phyloP scores from a whole-genome alignment of 2,797 vertebrate genomes.

The Masticophis lateralis region DNA sequence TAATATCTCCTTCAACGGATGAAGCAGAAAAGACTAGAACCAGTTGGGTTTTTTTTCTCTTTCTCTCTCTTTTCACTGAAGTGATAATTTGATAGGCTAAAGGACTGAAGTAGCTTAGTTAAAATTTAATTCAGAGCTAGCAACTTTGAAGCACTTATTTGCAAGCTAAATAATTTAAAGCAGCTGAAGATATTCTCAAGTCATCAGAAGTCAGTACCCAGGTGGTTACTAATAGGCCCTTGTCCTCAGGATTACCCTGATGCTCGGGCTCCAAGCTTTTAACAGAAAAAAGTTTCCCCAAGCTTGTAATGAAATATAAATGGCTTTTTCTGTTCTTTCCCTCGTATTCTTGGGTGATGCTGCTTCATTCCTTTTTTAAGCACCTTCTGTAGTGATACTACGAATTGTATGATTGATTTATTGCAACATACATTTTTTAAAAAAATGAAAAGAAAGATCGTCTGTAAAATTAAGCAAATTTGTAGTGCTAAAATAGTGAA shows the following conservation, averaged over 20 bases:
- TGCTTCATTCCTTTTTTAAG: not conserved
- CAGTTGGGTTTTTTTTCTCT: not conserved
- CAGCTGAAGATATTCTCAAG: not conserved
- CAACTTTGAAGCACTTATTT: not conserved
- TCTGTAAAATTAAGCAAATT: not conserved
- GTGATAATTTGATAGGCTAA: not conserved
- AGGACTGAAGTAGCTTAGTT: not conserved
- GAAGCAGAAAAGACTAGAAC: not conserved
- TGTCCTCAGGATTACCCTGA: not conserved
- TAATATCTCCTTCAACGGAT: not conserved
- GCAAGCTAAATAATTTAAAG: not conserved
- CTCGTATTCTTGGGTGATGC: not conserved
- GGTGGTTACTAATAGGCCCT: not conserved
- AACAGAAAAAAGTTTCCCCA: not conserved
- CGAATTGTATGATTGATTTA: not conserved
- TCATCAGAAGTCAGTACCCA: not conserved
- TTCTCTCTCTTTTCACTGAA: not conserved
- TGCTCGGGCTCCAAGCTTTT: not conserved
- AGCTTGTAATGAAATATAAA: not conserved
- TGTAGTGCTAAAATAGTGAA: conserved; percentile 1
- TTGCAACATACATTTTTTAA: not conserved
- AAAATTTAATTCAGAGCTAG: not conserved
- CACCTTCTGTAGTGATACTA: not conserved
- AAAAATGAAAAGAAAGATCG: not conserved
- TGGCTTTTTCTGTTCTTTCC: not conserved